Base-by-base conservation (phyloP, 2,797 vertebrate species). In the Amblyraja radiata region DNA sequence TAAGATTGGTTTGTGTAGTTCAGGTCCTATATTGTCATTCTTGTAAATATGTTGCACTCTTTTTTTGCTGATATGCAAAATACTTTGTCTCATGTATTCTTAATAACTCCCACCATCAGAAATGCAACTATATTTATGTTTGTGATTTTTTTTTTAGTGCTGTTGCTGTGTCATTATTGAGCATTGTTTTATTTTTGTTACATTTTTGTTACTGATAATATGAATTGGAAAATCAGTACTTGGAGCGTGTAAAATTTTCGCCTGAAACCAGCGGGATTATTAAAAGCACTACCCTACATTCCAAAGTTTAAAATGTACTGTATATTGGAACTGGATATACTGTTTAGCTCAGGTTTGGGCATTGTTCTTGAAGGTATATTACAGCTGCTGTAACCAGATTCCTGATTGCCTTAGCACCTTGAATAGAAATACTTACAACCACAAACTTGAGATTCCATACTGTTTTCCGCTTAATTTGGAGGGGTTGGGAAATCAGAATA, bases 351-450 rank as follows among this genome's bases (percentile, higher is more conserved):
- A 46, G 13, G 23, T 71, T 92, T 74, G 71, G 21, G 21, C 23
- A n/a, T 54, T 74, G 71, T 73, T 91, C 71, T 54, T 16, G 16
- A 13, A 86, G 2, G 1, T 84, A 18, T 88, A 36, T 65, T 86
- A 16, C 32, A 63, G 61, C 28, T 68, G 61, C 16, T 68, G 16
- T 88, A 88, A 68, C 1, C 84, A 68, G 63, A 68, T 88, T 36
- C n/a, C 13, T 58, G 23, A 61, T 94, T 93, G 94, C 93, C 73
- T 95, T 94, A 95, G 96, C 97, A 97, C 96, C 94, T 96, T 95
- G 96, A 97, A 95, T 96, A 95, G 95, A 97, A 97, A 94, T 97
- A 97, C 97, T 46, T 97, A 61, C 97, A 97, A 97, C 97, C 96
- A n/a, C 13, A 65, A n/a, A 63, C 71, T 21, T 32, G 16, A 32